Evolutionary conservation across 2,113 vertebrate species (phyloP).

Genomic region (Vombatus ursinus): DNA sequence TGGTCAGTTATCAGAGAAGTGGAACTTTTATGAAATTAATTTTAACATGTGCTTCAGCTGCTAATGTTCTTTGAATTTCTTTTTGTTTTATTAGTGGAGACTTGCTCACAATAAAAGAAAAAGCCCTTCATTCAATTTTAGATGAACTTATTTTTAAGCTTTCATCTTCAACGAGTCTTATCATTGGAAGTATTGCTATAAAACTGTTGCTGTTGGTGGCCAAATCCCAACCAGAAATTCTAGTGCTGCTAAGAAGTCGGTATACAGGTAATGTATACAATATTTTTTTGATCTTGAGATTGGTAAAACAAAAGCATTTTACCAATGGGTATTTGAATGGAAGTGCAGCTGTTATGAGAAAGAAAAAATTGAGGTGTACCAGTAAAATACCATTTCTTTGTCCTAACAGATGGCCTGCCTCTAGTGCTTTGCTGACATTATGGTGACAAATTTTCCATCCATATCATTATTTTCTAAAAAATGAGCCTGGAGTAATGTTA

Average conservation of each 20-base stretch:
- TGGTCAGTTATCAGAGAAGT: conserved; percentile 25
- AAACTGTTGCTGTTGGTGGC: conserved; percentile 87
- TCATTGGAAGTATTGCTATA: conserved; percentile 86
- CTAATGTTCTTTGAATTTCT: conserved; percentile 35
- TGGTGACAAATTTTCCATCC: neutral
- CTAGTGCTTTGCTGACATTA: conserved; percentile 8
- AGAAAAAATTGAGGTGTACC: neutral
- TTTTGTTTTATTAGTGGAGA: conserved; percentile 82
- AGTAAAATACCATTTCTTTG: conserved; percentile 25
- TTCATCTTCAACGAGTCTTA: conserved; percentile 87
- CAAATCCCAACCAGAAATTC: conserved; percentile 81
- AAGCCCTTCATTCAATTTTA: conserved; percentile 86
- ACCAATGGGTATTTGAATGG: conserved; percentile 39
- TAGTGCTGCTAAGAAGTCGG: conserved; percentile 81
- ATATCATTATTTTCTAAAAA: neutral
- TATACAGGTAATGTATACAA: conserved; percentile 89
- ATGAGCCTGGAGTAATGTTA: neutral
- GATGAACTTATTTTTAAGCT: conserved; percentile 94
- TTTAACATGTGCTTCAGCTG: conserved; percentile 37
- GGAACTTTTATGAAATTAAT: conserved; percentile 45
- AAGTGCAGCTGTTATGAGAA: conserved; percentile 30
- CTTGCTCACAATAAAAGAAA: conserved; percentile 82
- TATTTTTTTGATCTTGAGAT: conserved; percentile 60
- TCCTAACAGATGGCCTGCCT: conserved; percentile 11
- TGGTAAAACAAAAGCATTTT: conserved; percentile 48